phyloP scores from a whole-genome alignment of 2,113 vertebrate species.

The Dicentrarchus labrax region DNA sequence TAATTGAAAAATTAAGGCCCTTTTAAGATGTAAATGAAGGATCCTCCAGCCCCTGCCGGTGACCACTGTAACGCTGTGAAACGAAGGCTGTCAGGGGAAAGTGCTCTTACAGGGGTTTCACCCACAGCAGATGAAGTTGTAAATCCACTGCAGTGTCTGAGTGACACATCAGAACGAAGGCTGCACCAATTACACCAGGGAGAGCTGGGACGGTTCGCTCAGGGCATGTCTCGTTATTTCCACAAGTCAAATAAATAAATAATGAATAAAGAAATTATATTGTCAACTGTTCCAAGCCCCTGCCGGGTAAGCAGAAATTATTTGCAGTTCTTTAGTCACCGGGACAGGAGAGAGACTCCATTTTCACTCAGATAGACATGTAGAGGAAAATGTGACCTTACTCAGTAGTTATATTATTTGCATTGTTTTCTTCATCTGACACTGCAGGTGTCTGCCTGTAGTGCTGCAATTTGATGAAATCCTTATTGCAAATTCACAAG shows the following conservation, averaged over 20 bases:
- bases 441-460: conserved; percentile 1
- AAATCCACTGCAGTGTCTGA: conserved; percentile 66
- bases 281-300: conserved; percentile 42
- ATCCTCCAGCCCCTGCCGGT: not conserved
- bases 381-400: not conserved
- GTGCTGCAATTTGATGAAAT: not conserved
- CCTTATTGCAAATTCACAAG: not conserved
- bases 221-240: conserved; percentile 71
- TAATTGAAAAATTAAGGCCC: not conserved
- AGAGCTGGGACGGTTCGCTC: conserved; percentile 59
- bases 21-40: not conserved
- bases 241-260: conserved; percentile 55
- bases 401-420: conserved; percentile 12
- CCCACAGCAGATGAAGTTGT: conserved; percentile 67
- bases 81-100: conserved; percentile 47
- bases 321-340: conserved; percentile 16
- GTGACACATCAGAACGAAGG: conserved; percentile 69
- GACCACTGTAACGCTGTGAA: conserved; percentile 8
- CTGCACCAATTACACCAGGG: conserved; percentile 73
- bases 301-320: conserved; percentile 62
- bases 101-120: conserved; percentile 50
- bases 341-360: not conserved
- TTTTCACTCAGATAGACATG: conserved; percentile 15
- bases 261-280: conserved; percentile 54
- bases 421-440: conserved; percentile 15